Evolutionary conservation across 2,797 vertebrate genomes (phyloP), one percentile per base, ranked within the genome.

Genomic region (Macropodus opercularis): DNA sequence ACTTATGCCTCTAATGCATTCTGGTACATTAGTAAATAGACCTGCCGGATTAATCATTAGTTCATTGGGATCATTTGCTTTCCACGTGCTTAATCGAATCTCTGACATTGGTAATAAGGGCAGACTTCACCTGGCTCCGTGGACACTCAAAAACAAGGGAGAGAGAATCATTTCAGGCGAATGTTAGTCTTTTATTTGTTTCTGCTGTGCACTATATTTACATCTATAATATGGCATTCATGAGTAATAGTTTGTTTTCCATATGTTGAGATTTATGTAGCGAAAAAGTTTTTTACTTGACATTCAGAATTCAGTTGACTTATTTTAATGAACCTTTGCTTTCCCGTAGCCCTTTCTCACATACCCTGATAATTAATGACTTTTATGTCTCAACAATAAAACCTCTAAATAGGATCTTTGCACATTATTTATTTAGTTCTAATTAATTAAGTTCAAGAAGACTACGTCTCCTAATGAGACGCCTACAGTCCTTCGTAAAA

Each of bases 1-100:
- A 95, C 96, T 95, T 98, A 95, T 96, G 95, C 95, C 96, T 97
- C 94, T 96, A 97, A 95, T 96, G 95, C 93, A 95, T 96, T 97
- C 94, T 95, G 95, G 95, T 98, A 93, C 93, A 94, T 94, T 94
- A 94, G 93, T 94, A 93, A 93, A 94, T 94, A 94, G 93, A 96
- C 94, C 94, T 94, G 94, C 94, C 92, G 95, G 96, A 96, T 98
- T 95, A 95, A 96, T 95, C 95, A 93, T 93, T 91, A 94, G 88
- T 95, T 96, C 94, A 97, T 95, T 96, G 94, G 93, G 94, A 95
- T 95, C 95, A 95, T 98, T 96, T 96, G 92, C 93, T 91, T 93
- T 92, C 88, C 87, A 89, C 61, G 75, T 90, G 92, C 90, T 91
- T 93, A 93, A 93, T 93, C 91, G 91, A 93, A 93, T 93, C 89